Evolutionary conservation across 2,113 vertebrate genomes (phyloP).

Genomic region (Ciconia boyciana): DNA sequence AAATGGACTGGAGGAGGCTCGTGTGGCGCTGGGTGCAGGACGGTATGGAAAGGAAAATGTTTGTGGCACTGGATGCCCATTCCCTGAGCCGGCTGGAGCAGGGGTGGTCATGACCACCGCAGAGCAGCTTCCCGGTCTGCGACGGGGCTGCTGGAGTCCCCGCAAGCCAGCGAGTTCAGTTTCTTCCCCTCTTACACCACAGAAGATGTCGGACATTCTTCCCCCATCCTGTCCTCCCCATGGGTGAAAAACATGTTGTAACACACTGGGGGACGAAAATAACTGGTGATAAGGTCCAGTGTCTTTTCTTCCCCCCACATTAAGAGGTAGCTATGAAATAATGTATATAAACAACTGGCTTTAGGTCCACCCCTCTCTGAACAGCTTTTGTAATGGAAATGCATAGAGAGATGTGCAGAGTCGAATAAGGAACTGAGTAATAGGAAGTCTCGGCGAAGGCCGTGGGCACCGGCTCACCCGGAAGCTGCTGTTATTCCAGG

Average conservation of each 20-base stretch:
- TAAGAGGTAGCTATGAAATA: neutral
- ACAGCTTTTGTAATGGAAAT: neutral
- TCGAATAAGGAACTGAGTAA: conserved; percentile 32
- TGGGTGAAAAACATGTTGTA: rapidly evolving
- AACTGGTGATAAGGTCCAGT: neutral
- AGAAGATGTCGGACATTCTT: neutral
- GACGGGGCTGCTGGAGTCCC: neutral
- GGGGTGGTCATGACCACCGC: neutral
- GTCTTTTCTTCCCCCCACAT: neutral
- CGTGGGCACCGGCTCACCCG: neutral
- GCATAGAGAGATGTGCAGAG: neutral
- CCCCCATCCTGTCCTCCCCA: neutral
- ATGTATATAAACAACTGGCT: neutral
- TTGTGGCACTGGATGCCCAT: rapidly evolving
- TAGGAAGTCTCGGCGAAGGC: neutral
- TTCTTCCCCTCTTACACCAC: neutral
- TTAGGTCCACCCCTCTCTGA: neutral
- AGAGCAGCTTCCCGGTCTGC: neutral
- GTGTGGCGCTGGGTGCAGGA: neutral
- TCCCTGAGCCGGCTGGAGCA: neutral
- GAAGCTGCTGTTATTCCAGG: neutral
- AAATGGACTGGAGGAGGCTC: neutral
- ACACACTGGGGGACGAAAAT: rapidly evolving
- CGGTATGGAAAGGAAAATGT: neutral
- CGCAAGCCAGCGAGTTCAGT: rapidly evolving